These are phyloP conservation scores for Copidosoma aretas DNA, from an alignment of 2,888 invertebrate genomes.

Conservation along the genomic window DNA sequence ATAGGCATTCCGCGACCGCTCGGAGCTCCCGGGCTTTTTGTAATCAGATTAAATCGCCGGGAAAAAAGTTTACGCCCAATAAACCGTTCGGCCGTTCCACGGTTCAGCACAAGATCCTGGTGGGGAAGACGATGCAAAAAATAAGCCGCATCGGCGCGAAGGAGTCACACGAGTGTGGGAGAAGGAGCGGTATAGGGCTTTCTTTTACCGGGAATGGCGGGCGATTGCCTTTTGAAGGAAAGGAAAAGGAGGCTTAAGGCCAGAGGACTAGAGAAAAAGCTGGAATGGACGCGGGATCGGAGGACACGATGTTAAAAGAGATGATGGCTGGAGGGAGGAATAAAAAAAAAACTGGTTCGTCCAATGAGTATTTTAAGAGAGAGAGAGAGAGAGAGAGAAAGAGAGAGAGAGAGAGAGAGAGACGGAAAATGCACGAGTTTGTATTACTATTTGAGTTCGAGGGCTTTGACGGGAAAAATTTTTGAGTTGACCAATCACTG, in stretches of 20 bases:
- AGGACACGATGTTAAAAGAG: conserved; percentile 26
- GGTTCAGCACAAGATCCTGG: conserved; percentile 12
- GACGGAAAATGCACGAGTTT: no score
- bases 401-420: no score
- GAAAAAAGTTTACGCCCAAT: conserved; percentile 4
- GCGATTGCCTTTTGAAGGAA: background rate
- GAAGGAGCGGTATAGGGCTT: conserved; percentile 28
- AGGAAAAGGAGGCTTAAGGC: conserved; percentile 18
- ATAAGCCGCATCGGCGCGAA: background rate
- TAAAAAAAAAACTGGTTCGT: conserved; percentile 41
- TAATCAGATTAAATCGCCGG: conserved; percentile 15
- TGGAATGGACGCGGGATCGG: conserved; percentile 17
- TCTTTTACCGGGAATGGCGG: conserved; percentile 35
- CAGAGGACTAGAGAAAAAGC: conserved; percentile 22
- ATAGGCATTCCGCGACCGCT: background rate
- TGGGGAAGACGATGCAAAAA: conserved; percentile 1
- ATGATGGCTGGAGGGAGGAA: conserved; percentile 34
- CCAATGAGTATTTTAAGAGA: conserved; percentile 48
- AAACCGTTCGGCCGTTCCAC: conserved; percentile 10
- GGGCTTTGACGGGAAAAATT: no score
- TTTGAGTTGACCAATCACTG: no score
- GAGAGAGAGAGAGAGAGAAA: no score
- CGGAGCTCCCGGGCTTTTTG: background rate
- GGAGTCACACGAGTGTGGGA: background rate
- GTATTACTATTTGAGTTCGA: no score